phyloP scores from a whole-genome alignment of 2,797 vertebrate genomes.

The Miopithecus talapoin region DNA sequence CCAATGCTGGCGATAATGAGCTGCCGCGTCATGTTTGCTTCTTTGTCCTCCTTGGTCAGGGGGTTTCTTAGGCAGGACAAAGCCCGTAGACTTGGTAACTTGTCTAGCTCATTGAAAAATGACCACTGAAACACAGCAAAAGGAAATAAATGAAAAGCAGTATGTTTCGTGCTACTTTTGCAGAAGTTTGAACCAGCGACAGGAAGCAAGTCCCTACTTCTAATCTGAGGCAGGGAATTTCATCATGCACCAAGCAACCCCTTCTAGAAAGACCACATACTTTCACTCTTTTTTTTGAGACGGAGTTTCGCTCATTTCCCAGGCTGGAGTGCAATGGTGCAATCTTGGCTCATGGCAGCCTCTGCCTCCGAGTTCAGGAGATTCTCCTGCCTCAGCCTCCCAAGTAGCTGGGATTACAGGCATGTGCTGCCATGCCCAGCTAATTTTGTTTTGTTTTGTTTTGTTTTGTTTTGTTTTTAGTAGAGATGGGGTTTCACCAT shows the following conservation, averaged over 20 bases:
- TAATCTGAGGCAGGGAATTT: not conserved
- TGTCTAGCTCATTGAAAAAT: constrained; percentile 92
- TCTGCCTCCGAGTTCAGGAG: too few relatives aligned
- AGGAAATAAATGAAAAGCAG: not conserved
- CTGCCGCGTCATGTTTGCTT: constrained; percentile 85
- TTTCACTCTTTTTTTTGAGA: not conserved
- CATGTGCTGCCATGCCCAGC: too few relatives aligned
- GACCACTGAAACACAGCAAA: constrained; percentile 87
- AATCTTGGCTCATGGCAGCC: too few relatives aligned
- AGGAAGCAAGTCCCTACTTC: not conserved
- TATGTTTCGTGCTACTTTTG: not conserved
- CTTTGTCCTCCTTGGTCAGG: constrained; percentile 85
- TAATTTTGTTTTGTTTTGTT: too few relatives aligned
- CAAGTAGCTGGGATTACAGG: too few relatives aligned
- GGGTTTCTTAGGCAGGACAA: constrained; percentile 89
- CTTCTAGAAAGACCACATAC: not conserved
- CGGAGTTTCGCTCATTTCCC: too few relatives aligned
- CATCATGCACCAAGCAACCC: rapidly evolving
- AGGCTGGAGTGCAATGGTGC: too few relatives aligned
- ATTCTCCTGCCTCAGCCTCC: too few relatives aligned
- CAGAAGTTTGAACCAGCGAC: not conserved
- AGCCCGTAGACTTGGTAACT: constrained; percentile 86
- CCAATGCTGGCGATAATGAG: constrained; percentile 91
- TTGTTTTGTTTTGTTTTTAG: too few relatives aligned
- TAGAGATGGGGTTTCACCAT: too few relatives aligned